Percentiles rank a stretch among this genome's conserved stretches.
Evolutionary conservation across 2,888 invertebrate genomes (phyloP).

Genomic region (Meiosimyza platycephala): DNA sequence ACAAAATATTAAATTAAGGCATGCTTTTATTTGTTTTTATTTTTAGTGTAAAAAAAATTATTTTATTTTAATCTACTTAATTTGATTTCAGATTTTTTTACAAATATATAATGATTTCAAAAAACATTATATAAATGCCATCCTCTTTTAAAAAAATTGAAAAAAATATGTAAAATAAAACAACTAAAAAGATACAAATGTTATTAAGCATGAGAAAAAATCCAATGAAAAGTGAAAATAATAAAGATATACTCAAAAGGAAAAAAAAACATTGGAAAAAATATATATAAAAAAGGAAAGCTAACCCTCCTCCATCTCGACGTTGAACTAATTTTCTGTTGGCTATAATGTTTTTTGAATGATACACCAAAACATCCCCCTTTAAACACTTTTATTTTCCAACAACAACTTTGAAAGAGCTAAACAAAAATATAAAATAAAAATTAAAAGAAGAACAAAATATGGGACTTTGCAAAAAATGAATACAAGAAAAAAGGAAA

Average conservation of each 20-base stretch:
- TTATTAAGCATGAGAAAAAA: slow-evolving; percentile 48
- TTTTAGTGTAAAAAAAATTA: slow-evolving; percentile 35
- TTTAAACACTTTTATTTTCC: slow-evolving; percentile 61
- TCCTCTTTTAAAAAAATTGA: slow-evolving; percentile 58
- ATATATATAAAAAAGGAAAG: slow-evolving; percentile 42
- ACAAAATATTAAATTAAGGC: background rate
- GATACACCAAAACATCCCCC: slow-evolving; percentile 59
- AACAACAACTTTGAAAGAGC: slow-evolving; percentile 45
- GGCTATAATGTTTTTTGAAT: slow-evolving; percentile 68
- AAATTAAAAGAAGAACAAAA: slow-evolving; percentile 42
- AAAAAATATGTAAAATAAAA: slow-evolving; percentile 50
- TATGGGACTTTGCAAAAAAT: slow-evolving; percentile 45
- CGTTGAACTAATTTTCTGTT: slow-evolving; percentile 39
- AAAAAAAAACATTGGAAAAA: slow-evolving; percentile 40
- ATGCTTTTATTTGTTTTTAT: slow-evolving; percentile 12
- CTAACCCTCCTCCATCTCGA: slow-evolving; percentile 30
- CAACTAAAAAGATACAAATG: slow-evolving; percentile 49
- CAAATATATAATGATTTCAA: slow-evolving; percentile 64
- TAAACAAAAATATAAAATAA: slow-evolving; percentile 45
- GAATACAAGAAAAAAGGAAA: slow-evolving; percentile 49
- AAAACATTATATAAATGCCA: slow-evolving; percentile 68
- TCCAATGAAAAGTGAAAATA: slow-evolving; percentile 47
- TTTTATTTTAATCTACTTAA: slow-evolving; percentile 64
- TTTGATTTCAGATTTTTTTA: slow-evolving; percentile 69
- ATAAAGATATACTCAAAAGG: slow-evolving; percentile 47